phyloP scores from a whole-genome alignment of 2,797 vertebrate genomes.

The Myotis daubentonii region DNA sequence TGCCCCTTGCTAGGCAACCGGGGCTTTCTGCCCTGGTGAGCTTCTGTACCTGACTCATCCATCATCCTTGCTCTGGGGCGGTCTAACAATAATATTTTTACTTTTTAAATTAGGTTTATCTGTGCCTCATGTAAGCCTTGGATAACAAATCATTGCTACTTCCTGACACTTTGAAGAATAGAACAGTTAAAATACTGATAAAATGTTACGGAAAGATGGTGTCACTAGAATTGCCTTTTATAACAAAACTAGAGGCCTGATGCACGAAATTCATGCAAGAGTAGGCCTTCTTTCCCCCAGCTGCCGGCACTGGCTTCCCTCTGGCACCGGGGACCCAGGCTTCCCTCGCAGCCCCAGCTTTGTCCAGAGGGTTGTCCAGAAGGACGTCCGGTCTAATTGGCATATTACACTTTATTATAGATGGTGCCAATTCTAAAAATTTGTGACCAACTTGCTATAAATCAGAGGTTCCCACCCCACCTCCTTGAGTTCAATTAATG shows the following conservation, averaged over 20 bases:
- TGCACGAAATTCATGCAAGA: too few relatives aligned
- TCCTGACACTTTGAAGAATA: not conserved
- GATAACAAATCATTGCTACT: not conserved
- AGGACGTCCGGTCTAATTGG: too few relatives aligned
- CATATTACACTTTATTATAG: too few relatives aligned
- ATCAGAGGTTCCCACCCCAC: not conserved
- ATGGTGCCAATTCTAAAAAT: not conserved
- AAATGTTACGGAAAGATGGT: not conserved
- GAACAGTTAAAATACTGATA: not conserved
- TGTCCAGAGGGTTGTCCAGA: too few relatives aligned
- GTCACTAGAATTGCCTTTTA: not conserved
- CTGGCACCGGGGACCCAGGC: too few relatives aligned
- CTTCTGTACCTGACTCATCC: too few relatives aligned
- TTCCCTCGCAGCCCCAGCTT: too few relatives aligned
- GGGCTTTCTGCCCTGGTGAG: too few relatives aligned
- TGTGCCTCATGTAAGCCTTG: not conserved
- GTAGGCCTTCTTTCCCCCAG: too few relatives aligned
- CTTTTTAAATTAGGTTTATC: slow-evolving; percentile 27
- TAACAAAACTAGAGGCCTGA: not conserved
- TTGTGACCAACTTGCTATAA: not conserved
- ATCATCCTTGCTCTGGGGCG: too few relatives aligned
- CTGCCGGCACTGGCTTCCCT: too few relatives aligned
- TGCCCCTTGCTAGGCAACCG: too few relatives aligned
- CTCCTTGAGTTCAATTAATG: not conserved
- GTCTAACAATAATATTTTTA: not conserved